Conservation (phyloP, 1,140 invertebrate genomes). For the Orius insidiosus region DNA sequence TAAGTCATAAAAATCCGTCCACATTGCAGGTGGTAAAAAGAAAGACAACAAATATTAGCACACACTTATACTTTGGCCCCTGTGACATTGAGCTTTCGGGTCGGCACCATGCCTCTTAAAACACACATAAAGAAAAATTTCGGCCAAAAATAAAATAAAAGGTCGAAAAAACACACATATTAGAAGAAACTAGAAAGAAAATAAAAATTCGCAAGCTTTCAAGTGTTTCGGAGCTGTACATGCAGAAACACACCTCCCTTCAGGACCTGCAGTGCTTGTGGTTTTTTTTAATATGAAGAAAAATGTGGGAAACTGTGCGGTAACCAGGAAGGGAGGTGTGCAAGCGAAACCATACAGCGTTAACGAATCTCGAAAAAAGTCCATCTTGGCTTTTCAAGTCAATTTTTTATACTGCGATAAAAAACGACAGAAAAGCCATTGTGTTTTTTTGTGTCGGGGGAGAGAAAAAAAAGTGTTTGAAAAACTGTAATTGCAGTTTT, state of each 20-base stretch:
- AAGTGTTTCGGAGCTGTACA: too few species aligned
- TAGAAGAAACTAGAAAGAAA: too few species aligned
- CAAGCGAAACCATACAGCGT: conserved; percentile 6
- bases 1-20: background rate
- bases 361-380: background rate
- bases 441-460: background rate
- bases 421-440: background rate
- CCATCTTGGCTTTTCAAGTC: background rate
- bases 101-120: too few species aligned
- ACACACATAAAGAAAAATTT: too few species aligned
- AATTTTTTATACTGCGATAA: background rate
- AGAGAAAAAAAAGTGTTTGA: conserved; percentile 6
- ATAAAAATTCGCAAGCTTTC: too few species aligned
- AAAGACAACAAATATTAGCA: conserved; percentile 2
- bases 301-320: background rate
- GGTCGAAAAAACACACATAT: too few species aligned
- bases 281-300: too few species aligned
- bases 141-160: too few species aligned
- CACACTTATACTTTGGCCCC: too few species aligned
- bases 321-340: conserved; percentile 7
- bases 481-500: background rate
- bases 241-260: too few species aligned
- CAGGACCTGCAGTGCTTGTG: too few species aligned
- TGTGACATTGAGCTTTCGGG: too few species aligned
- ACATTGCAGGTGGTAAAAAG: background rate